Evolutionary conservation across 1,140 invertebrate genomes (phyloP), one percentile per base, ranked within the genome.

Genomic region (Papilio polyxenes): DNA sequence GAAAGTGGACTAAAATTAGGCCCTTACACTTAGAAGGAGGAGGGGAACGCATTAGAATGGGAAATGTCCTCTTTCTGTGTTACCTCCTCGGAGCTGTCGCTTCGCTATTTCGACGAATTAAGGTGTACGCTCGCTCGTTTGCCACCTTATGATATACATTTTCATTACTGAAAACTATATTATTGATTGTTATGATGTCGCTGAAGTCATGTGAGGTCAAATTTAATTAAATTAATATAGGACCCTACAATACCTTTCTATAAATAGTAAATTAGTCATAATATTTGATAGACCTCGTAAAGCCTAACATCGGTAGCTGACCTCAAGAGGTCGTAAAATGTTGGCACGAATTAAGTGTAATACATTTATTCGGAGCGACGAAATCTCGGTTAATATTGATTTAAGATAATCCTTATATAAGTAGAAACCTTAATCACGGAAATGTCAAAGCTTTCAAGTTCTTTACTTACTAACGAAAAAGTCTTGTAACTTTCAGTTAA

Each of bases 301-400:
- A 72, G 31, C 31, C 62, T 31, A 23, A 65, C 65, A 72, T 72
- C 31, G 65, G 65, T 72, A 72, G 65, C 65, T 72, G 65, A 72
- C 65, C 65, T 72, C 65, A 37, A 72, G 65, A 37, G 65, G 11
- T 15, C 65, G 13, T 72, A 72, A 72, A 72, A 72, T 15, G 4
- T 40, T 72, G 65, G 65, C 65, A 37, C 4, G 65, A 37, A 72
- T 72, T 31, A 72, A 72, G 65, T 15, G 20, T 62, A 62, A n/a
- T 31, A 31, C 31, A 69, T 69, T 69, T 15, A 72, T 72, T 72
- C n/a, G 20, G 23, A 65, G 56, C 15, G 56, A 31, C 23, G 13
- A 72, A 72, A 72, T 72, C 65, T 72, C 0, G 3, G 65, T 37
- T 37, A 72, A 72, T 72, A 72, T 72, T 72, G 31, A 72, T 40